These are phyloP conservation scores for Chelmon rostratus DNA, from an alignment of 2,797 vertebrate genomes.

Conservation along the genomic window DNA sequence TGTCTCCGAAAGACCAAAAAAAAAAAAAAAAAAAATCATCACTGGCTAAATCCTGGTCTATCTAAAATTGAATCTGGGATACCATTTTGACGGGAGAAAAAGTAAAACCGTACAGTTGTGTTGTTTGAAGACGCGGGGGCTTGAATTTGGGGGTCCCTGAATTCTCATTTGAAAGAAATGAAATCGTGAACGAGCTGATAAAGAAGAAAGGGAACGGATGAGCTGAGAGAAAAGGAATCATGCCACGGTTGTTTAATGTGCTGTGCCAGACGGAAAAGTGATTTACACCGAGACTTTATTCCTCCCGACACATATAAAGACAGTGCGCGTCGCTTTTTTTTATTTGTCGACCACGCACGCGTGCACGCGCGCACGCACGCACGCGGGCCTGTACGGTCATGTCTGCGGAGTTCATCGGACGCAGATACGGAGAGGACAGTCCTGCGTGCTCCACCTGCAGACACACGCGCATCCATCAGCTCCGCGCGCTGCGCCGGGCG, in stretches of 20 bases:
- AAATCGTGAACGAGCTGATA: constrained; percentile 98
- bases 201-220: constrained; percentile 89
- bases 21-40: constrained; percentile 78
- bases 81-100: constrained; percentile 92
- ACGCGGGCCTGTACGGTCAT: constrained; percentile 24
- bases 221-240: constrained; percentile 91
- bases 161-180: constrained; percentile 96
- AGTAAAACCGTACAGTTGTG: constrained; percentile 90
- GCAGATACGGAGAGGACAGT: constrained; percentile 12
- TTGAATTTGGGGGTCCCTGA: constrained; percentile 94
- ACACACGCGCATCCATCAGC: constrained; percentile 3
- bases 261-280: constrained; percentile 92
- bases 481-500: constrained; percentile 1
- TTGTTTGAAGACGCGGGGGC: constrained; percentile 91
- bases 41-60: constrained; percentile 89
- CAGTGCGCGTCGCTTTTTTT: constrained; percentile 80
- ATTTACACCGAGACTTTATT: constrained; percentile 96
- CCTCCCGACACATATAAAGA: constrained; percentile 89
- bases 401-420: constrained; percentile 42
- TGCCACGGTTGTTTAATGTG: constrained; percentile 92
- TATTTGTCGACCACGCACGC: constrained; percentile 29
- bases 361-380: constrained; percentile 15
- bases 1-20: constrained; percentile 81
- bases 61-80: constrained; percentile 99
- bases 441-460: neutral